A percentile compares a stretch with the other conserved stretches of the same genome.
phyloP scores from a whole-genome alignment of 2,888 invertebrate genomes.

The Euproctis similis region DNA sequence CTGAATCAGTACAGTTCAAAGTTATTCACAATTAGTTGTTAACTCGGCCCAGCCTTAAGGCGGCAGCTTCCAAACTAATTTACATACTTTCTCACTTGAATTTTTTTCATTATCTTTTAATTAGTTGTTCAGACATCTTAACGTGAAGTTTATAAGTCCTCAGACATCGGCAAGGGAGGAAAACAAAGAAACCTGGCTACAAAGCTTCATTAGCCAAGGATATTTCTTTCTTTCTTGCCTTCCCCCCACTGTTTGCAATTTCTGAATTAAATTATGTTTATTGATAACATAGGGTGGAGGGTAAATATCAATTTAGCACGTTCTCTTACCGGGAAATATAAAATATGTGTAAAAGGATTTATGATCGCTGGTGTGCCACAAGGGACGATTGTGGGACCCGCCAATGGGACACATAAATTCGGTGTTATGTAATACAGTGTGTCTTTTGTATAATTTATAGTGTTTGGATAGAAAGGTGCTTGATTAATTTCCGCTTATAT shows the following conservation, averaged over 20 bases:
- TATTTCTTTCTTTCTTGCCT: conserved; percentile 10
- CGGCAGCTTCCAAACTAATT: conserved; percentile 37
- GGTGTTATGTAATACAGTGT: conserved; percentile 20
- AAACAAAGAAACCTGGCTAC: conserved; percentile 15
- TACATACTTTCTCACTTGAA: conserved; percentile 48
- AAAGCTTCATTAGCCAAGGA: conserved; percentile 25
- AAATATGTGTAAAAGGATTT: conserved; percentile 35
- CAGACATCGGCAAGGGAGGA: conserved; percentile 4
- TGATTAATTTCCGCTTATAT: conserved; percentile 22
- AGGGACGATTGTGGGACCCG: conserved; percentile 20
- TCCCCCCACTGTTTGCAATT: conserved; percentile 21
- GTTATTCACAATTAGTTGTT: conserved; percentile 18
- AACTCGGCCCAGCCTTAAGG: conserved; percentile 20
- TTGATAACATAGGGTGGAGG: conserved; percentile 29
- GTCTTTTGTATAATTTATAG: conserved; percentile 23
- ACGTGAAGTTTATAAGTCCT: conserved; percentile 25
- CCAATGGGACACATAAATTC: conserved; percentile 20
- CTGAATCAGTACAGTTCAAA: conserved; percentile 14
- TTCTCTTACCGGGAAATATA: conserved; percentile 36
- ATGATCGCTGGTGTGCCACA: conserved; percentile 13
- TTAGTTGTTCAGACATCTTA: conserved; percentile 42
- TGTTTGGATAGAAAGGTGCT: conserved; percentile 15
- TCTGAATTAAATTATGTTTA: conserved; percentile 30
- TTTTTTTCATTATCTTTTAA: conserved; percentile 59
- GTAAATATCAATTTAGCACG: conserved; percentile 48